Conservation (phyloP, 2,888 invertebrate genomes). For the Stomorhina lunata region DNA sequence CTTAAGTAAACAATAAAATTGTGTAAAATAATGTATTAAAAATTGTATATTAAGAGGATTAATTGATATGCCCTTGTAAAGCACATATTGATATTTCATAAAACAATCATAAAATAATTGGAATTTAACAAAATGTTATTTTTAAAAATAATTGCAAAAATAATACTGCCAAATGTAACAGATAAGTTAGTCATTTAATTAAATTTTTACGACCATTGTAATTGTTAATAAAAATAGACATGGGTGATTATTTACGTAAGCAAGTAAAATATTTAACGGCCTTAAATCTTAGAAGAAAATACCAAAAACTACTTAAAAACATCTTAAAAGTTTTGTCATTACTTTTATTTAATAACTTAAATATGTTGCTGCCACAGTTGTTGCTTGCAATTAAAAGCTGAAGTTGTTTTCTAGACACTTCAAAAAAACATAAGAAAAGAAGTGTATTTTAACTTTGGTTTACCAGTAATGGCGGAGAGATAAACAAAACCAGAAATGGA, state of each 20-base stretch:
- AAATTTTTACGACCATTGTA: background rate
- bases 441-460: background rate
- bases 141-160: background rate
- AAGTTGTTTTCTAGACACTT: background rate
- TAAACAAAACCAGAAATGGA: background rate
- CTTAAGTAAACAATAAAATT: no score
- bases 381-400: constrained; percentile 40
- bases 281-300: no score
- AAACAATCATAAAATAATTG: background rate
- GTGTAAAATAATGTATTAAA: no score
- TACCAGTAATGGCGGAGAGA: background rate
- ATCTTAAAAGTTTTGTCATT: constrained; percentile 55
- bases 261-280: no score
- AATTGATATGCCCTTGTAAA: background rate
- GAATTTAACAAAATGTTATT: background rate
- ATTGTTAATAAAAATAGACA: background rate
- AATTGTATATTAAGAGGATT: no score
- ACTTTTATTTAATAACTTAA: background rate
- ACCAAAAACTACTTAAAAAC: constrained; percentile 45
- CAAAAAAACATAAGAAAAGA: background rate
- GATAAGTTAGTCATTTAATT: no score
- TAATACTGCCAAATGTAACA: background rate
- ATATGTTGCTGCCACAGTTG: background rate
- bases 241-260: background rate
- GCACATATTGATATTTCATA: background rate